These are phyloP conservation scores for Oligia fasciuncula DNA, from an alignment of 2,888 invertebrate genomes.

Conservation along the genomic window DNA sequence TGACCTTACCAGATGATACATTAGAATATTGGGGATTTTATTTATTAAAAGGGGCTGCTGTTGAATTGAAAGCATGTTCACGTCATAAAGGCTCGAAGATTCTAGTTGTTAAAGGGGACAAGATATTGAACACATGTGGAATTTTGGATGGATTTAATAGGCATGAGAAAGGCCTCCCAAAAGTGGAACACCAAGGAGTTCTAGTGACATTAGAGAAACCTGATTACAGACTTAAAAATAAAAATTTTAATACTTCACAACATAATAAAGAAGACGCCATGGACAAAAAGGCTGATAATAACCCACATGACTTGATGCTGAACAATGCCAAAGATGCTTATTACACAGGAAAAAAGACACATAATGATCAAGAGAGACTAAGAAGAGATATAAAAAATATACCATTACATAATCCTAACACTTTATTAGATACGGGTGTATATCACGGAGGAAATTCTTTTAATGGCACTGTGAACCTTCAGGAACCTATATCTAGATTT, in stretches of 20 bases:
- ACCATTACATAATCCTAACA: constrained; percentile 85
- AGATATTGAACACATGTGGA: constrained; percentile 94
- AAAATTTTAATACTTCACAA: constrained; percentile 41
- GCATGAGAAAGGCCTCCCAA: constrained; percentile 91
- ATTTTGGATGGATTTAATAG: constrained; percentile 92
- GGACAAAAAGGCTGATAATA: not conserved
- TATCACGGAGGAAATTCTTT: constrained; percentile 94
- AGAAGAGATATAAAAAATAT: constrained; percentile 79
- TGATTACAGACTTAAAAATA: constrained; percentile 59
- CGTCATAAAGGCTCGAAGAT: constrained; percentile 94
- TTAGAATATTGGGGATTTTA: constrained; percentile 97
- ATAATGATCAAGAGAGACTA: constrained; percentile 61
- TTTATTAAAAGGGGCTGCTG: constrained; percentile 93
- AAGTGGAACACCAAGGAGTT: constrained; percentile 91
- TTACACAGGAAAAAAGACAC: constrained; percentile 27
- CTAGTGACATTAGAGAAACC: constrained; percentile 85
- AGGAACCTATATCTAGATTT: constrained; percentile 95
- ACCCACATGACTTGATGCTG: constrained; percentile 13
- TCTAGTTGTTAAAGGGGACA: constrained; percentile 94
- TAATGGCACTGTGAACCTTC: constrained; percentile 88
- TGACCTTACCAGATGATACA: constrained; percentile 95
- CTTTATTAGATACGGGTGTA: constrained; percentile 93
- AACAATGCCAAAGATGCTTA: constrained; percentile 35
- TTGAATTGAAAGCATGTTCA: constrained; percentile 94
- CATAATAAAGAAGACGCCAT: constrained; percentile 10